Evolutionary conservation across 2,888 invertebrate species (phyloP), one percentile per base, ranked within the genome.

Genomic region (Thereva nobilitata): DNA sequence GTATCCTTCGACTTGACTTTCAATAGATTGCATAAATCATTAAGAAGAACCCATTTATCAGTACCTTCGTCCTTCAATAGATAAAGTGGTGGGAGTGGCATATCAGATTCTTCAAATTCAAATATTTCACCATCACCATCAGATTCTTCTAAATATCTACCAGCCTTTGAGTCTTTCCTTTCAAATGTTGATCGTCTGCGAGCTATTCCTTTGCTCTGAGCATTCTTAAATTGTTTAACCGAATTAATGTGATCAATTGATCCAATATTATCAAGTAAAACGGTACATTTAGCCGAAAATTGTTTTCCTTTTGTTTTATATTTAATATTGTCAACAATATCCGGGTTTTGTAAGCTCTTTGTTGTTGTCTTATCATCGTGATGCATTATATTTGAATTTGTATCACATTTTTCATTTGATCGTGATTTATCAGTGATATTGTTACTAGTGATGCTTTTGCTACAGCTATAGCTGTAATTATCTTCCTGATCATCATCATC

Each of bases 1-100:
- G 90, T 89, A 74, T 93, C 92, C 73, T 89, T 87, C 45, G 92
- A 92, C 81, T 92, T 92, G 68, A 92, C 87, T 83, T 89, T 89
- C 74, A 91, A 82, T 72, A 91, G 82, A 74, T 87, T 87, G 74
- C 91, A 89, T 72, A 93, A 84, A 77, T 93, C 93, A 77, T 89
- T 91, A 64, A 93, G 83, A 68, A 93, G 83, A 66, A 92, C 87
- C 91, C 92, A 93, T 70, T 90, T 86, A 61, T 91, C 91, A 68
- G 85, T 83, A 10, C 86, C 86, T 74, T 86, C 86, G 56, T 86
- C 85, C 70, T 85, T 83, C 70, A 93, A 82, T 71, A 88, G 86
- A 82, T 93, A 94, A 72, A 93, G 85, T 63, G 91, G 91, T 8
- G 93, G 93, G 67, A 93, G 83, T 35, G 90, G 87, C 59, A 86